phyloP scores from a whole-genome alignment of 2,113 vertebrate genomes.

The Phoenicopterus ruber region DNA sequence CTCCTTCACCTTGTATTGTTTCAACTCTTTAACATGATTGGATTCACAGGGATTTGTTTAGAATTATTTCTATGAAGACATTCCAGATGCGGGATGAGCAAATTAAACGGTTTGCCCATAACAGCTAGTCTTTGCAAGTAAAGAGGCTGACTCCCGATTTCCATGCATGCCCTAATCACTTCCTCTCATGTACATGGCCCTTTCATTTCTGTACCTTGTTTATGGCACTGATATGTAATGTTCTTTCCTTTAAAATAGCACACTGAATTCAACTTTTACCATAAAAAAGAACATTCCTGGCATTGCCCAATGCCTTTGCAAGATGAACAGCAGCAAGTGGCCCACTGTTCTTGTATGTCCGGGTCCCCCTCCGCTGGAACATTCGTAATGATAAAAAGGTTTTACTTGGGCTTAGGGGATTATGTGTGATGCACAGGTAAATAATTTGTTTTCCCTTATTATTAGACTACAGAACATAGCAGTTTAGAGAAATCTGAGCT shows the following conservation, averaged over 20 bases:
- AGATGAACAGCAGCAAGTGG: background rate
- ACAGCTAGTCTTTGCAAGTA: background rate
- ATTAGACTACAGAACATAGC: background rate
- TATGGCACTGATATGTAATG: background rate
- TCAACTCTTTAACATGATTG: background rate
- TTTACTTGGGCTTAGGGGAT: background rate
- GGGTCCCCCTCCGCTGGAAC: background rate
- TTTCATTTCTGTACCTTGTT: background rate
- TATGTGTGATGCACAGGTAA: background rate
- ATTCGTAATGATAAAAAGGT: background rate
- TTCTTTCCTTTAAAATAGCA: background rate
- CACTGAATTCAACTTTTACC: background rate
- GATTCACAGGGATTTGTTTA: background rate
- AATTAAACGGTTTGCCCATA: background rate
- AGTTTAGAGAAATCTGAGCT: background rate
- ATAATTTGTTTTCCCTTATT: background rate
- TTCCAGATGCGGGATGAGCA: background rate
- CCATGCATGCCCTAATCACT: background rate
- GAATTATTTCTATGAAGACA: background rate
- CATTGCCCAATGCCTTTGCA: background rate
- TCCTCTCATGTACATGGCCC: rapidly evolving
- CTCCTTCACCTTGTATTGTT: background rate
- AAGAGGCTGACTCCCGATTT: background rate
- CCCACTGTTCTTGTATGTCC: background rate
- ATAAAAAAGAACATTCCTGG: background rate